Conservation (phyloP, 2,113 vertebrate species). For the Corvus moneduloides region DNA sequence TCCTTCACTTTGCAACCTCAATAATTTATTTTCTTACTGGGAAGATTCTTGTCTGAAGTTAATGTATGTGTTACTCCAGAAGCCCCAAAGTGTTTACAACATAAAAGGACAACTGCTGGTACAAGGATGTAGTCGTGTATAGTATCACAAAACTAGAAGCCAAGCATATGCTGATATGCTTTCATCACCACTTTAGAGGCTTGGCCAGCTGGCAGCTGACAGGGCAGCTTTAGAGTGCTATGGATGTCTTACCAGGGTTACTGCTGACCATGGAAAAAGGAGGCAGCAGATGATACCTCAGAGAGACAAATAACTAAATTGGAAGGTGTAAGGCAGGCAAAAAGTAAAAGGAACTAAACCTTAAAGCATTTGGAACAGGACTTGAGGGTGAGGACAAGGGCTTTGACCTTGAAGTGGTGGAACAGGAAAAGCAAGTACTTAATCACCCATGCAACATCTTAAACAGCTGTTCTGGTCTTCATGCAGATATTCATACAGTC, state of each 20-base stretch:
- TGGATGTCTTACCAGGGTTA: neutral
- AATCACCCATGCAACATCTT: neutral
- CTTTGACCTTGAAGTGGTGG: neutral
- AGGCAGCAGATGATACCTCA: neutral
- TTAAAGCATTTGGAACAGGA: neutral
- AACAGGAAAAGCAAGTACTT: neutral
- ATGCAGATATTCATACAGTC: neutral
- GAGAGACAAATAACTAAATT: neutral
- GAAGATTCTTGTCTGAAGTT: neutral
- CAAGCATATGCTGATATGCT: neutral
- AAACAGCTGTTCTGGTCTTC: neutral
- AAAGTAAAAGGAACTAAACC: neutral
- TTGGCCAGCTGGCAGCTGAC: neutral
- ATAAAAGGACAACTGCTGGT: neutral
- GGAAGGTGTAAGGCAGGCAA: neutral
- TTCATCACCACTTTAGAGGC: neutral
- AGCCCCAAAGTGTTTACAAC: neutral
- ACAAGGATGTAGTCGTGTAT: neutral
- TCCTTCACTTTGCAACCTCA: neutral
- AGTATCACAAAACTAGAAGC: neutral
- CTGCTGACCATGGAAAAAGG: neutral
- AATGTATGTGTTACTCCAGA: neutral
- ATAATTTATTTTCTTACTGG: neutral
- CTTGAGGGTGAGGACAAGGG: neutral
- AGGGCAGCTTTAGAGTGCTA: neutral